Conservation (phyloP, 2,888 invertebrate genomes). For the Leucophenga montana region DNA sequence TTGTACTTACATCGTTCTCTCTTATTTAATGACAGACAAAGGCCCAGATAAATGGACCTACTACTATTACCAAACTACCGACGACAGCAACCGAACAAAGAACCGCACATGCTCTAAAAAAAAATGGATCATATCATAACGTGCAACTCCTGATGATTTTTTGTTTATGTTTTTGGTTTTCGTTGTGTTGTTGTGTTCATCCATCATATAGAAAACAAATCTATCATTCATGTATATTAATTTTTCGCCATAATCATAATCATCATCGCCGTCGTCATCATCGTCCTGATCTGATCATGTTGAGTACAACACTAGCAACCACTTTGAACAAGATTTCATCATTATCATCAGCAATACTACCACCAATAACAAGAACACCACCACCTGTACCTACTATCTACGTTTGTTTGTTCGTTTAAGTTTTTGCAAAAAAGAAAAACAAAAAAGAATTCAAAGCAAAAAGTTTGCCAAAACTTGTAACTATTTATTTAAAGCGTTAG, state of each 20-base stretch:
- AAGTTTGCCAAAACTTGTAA: constrained; percentile 8
- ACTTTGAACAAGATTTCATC: too few species aligned
- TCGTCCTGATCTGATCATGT: background rate
- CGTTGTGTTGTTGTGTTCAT: background rate
- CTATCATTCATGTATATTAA: background rate
- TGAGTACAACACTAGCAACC: too few species aligned
- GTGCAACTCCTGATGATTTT: background rate
- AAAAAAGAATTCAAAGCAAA: background rate
- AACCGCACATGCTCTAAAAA: background rate
- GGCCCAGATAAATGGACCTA: constrained; percentile 72
- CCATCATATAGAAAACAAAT: background rate
- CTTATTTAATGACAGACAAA: constrained; percentile 66
- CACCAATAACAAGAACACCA: constrained; percentile 7
- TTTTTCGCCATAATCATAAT: background rate
- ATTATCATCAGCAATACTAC: background rate
- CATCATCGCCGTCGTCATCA: background rate
- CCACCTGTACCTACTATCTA: background rate
- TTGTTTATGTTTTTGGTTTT: background rate
- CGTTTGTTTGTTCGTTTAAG: constrained; percentile 30
- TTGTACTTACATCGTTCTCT: constrained; percentile 48
- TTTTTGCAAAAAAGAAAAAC: constrained; percentile 11
- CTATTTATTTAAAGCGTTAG: constrained; percentile 60
- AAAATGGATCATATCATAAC: background rate
- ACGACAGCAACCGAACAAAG: constrained; percentile 29
- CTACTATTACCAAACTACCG: constrained; percentile 38